These are phyloP conservation scores for Benitochromis conjunctus DNA, from an alignment of 2,113 vertebrate species.

Conservation along the genomic window DNA sequence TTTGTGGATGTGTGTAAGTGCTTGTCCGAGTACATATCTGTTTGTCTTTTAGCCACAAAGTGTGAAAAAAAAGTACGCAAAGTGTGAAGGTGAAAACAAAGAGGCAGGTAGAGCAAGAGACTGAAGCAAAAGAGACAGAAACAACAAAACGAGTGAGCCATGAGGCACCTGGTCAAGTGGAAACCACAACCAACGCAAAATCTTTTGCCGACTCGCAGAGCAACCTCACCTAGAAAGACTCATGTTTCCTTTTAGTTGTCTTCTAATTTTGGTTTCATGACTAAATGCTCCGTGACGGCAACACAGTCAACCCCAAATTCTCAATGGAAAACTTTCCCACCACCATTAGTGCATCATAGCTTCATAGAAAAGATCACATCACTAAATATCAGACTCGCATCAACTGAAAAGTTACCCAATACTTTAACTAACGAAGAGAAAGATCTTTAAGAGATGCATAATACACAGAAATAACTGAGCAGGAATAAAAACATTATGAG, in stretches of 20 bases:
- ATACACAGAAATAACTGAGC: background rate
- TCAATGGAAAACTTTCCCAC: background rate
- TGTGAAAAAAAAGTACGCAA: background rate
- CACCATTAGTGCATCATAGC: background rate
- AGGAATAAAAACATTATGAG: background rate
- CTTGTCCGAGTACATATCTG: background rate
- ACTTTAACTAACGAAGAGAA: background rate
- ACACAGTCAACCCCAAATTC: background rate
- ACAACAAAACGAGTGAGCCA: background rate
- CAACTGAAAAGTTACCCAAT: background rate
- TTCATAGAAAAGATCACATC: background rate
- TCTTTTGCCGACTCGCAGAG: background rate
- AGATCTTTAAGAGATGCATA: background rate
- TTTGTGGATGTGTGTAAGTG: background rate
- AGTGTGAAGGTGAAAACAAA: background rate
- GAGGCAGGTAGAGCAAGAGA: background rate
- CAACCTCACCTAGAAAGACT: background rate
- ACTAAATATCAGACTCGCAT: background rate
- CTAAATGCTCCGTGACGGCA: background rate
- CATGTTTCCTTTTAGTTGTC: background rate
- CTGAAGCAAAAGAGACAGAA: background rate
- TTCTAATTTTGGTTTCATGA: background rate
- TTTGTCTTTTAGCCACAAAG: background rate
- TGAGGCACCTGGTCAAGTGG: background rate
- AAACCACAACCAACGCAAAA: background rate